Percentiles rank a stretch among this genome's conserved stretches.
Conservation (phyloP, 2,797 vertebrate species). For the Squalus acanthias region DNA sequence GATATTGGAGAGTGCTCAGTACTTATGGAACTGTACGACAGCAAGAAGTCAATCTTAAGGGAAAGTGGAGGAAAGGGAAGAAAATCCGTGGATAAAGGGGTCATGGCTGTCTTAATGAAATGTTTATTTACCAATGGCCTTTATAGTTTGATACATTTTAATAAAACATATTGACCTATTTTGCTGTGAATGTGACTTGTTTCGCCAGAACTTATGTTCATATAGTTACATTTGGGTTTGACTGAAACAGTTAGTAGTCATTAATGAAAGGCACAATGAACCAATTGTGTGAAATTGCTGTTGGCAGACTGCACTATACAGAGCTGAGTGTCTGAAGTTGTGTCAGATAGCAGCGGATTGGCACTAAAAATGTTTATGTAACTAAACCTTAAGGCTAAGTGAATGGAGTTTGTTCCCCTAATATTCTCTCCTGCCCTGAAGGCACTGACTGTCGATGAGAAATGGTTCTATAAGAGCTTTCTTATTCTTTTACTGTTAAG, state of each 20-base stretch:
- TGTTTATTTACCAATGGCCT: not conserved
- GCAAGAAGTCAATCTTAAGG: not conserved
- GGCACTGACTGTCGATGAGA: not conserved
- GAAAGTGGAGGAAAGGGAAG: not conserved
- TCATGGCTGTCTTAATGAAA: no score
- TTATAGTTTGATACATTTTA: not conserved
- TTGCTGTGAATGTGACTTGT: not conserved
- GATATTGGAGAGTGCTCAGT: not conserved
- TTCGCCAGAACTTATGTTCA: not conserved
- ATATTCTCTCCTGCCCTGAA: not conserved
- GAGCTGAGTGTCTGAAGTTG: not conserved
- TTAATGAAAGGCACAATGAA: not conserved
- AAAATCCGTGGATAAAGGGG: no score
- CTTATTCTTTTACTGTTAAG: not conserved
- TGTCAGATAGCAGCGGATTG: not conserved
- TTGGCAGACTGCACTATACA: not conserved
- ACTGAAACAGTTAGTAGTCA: not conserved
- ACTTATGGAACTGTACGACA: not conserved
- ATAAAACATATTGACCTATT: not conserved
- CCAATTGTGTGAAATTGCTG: not conserved
- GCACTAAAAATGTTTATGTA: conserved; percentile 1
- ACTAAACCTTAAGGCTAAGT: not conserved
- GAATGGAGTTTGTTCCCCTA: not conserved
- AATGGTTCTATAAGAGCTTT: not conserved
- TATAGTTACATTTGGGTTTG: not conserved